Base-by-base conservation (phyloP, 2,888 invertebrate species). In the Lasioglossum leucozonium region DNA sequence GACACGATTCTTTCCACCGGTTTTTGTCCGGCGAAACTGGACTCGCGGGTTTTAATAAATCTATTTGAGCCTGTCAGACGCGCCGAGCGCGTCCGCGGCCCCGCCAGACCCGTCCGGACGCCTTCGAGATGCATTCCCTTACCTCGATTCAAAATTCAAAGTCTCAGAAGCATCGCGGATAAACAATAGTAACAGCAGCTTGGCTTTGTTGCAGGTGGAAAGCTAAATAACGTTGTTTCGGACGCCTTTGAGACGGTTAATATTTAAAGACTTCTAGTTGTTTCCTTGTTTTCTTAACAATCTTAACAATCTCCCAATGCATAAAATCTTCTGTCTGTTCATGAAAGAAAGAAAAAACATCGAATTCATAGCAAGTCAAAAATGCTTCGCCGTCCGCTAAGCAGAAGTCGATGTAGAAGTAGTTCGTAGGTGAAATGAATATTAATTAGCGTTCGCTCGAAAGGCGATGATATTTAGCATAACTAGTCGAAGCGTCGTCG, bases 381-480 rank as follows among this genome's bases (percentile, higher is more conserved):
- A 51, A 51, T n/a, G n/a, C 51, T n/a, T 51, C 22, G n/a, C 10
- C 51, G 3, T 51, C 22, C 22, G 3, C 51, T 51, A n/a, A 51
- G 51, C 22, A 51, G n/a, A 51, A 51, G 22, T 10, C 13, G 58
- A 13, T 2, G 26, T 0, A 26, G 26, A 26, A 58, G 58, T 16
- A 13, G 65, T 34, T 30, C 18, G 18, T 8, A 10, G 30, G 16
- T 18, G 30, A 30, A 34, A 65, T 10, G 65, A 65, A 65, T 65
- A 79, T 72, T 34, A 44, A 79, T 72, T n/a, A 72, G 18, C 37
- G 58, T 37, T 72, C 62, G 44, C 40, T 30, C 30, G 62, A 75
- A 65, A 65, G 42, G 62, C 18, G 75, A 62, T 30, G 42, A 42
- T 62, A 42, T 58, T 75, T 62, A 62, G 72, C 58, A 40, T 77